These are phyloP conservation scores for Carduelis carduelis DNA, from an alignment of 2,797 vertebrate genomes.

Conservation along the genomic window DNA sequence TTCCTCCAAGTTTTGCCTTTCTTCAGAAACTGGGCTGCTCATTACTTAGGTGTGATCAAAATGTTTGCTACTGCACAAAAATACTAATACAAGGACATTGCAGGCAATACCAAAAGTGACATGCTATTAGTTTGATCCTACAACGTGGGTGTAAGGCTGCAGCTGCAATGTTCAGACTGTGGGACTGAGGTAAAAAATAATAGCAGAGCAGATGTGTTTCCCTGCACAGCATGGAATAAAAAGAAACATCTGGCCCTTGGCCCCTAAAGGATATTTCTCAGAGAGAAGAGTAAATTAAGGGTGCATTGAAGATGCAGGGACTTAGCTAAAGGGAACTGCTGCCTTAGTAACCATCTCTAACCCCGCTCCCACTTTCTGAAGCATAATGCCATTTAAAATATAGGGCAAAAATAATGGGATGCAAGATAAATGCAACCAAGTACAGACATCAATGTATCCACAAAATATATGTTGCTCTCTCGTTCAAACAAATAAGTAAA, in stretches of 20 bases:
- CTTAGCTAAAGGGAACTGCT: constrained; percentile 19
- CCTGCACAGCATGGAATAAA: constrained; percentile 18
- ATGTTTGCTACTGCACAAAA: background rate
- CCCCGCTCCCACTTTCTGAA: background rate
- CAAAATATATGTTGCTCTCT: constrained; percentile 36
- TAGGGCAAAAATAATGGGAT: background rate
- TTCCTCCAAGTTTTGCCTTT: background rate
- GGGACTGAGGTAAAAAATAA: constrained; percentile 26
- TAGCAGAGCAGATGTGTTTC: constrained; percentile 33
- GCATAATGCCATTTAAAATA: background rate
- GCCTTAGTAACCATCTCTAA: background rate
- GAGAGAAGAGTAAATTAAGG: constrained; percentile 37
- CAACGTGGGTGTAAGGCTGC: background rate
- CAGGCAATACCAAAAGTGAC: background rate
- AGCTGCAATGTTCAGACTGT: constrained; percentile 1
- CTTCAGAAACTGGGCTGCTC: background rate
- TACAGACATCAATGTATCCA: background rate
- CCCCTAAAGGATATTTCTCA: constrained; percentile 36
- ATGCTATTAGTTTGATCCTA: background rate
- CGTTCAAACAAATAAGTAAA: constrained; percentile 32
- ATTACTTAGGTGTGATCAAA: background rate
- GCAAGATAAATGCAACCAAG: background rate
- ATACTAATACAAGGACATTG: background rate
- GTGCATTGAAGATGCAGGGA: constrained; percentile 1
- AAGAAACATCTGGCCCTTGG: constrained; percentile 58